Evolutionary conservation across 1,140 invertebrate species (phyloP).

Genomic region (Carposina sasakii): DNA sequence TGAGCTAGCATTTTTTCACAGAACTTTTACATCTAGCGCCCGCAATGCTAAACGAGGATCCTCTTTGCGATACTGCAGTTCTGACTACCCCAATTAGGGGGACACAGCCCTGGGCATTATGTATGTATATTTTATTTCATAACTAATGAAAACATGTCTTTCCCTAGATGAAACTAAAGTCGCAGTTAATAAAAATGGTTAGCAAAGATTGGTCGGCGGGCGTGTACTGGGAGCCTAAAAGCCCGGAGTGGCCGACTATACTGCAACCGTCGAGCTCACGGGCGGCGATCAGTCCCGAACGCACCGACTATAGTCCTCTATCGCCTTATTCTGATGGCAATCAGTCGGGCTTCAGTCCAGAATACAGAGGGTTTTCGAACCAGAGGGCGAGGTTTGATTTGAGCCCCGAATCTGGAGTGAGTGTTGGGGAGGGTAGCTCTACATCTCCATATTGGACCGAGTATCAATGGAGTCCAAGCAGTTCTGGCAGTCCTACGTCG

Average conservation of each 20-base stretch:
- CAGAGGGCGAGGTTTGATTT: constrained; percentile 46
- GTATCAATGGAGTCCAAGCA: constrained; percentile 59
- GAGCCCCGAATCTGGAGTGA: constrained; percentile 58
- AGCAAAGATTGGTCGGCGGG: constrained; percentile 60
- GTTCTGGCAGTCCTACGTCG: constrained; percentile 46
- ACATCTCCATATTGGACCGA: constrained; percentile 51
- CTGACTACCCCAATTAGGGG: too few relatives aligned
- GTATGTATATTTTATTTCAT: too few relatives aligned
- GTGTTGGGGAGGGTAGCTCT: constrained; percentile 46
- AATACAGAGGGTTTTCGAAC: constrained; percentile 37
- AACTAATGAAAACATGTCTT: too few relatives aligned
- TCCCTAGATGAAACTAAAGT: too few relatives aligned
- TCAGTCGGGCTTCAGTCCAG: constrained; percentile 56
- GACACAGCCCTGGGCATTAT: too few relatives aligned
- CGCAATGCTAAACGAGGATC: too few relatives aligned
- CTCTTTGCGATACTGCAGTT: too few relatives aligned
- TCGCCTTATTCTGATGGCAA: constrained; percentile 50
- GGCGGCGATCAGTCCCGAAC: constrained; percentile 35
- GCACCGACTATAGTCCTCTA: constrained; percentile 32
- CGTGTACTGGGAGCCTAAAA: constrained; percentile 59
- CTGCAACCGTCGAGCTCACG: constrained; percentile 21
- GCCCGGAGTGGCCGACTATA: constrained; percentile 45
- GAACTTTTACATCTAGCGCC: too few relatives aligned
- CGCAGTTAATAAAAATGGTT: constrained; percentile 54
- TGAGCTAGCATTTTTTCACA: too few relatives aligned